phyloP scores from a whole-genome alignment of 2,113 vertebrate genomes.

The Chitala chitala region DNA sequence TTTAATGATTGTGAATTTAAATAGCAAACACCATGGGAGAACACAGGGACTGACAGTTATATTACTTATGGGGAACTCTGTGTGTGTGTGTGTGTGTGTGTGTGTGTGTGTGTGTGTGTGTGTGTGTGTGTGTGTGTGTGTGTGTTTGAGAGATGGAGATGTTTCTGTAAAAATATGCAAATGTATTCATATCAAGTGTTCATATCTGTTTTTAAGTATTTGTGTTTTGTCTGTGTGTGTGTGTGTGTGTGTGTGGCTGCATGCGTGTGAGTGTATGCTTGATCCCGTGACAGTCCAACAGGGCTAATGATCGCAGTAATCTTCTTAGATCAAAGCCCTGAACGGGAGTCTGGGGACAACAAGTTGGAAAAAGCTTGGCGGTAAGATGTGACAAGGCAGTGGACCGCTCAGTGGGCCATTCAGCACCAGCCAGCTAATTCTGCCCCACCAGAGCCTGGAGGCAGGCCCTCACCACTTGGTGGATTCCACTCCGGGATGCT shows the following conservation, averaged over 20 bases:
- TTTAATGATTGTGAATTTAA: neutral
- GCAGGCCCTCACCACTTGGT: too few species aligned
- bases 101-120: neutral
- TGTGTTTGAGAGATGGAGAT: conserved; percentile 6
- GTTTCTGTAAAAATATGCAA: too few species aligned
- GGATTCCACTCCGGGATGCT: too few species aligned
- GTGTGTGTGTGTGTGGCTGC: neutral
- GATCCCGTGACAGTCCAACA: too few species aligned
- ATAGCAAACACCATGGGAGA: neutral
- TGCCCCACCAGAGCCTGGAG: too few species aligned
- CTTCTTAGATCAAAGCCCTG: conserved; percentile 4
- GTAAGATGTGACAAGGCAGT: too few species aligned
- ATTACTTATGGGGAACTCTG: neutral
- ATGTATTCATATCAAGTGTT: too few species aligned
- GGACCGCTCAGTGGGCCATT: neutral
- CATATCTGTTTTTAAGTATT: too few species aligned
- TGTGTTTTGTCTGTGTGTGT: neutral
- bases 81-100: neutral
- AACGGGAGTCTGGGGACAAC: neutral
- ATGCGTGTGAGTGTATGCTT: neutral
- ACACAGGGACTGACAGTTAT: neutral
- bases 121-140: neutral
- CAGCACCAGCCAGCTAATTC: neutral
- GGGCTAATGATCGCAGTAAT: neutral
- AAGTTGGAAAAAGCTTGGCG: too few species aligned